Evolutionary conservation across 2,113 vertebrate species (phyloP).

Genomic region (Bufo gargarizans): DNA sequence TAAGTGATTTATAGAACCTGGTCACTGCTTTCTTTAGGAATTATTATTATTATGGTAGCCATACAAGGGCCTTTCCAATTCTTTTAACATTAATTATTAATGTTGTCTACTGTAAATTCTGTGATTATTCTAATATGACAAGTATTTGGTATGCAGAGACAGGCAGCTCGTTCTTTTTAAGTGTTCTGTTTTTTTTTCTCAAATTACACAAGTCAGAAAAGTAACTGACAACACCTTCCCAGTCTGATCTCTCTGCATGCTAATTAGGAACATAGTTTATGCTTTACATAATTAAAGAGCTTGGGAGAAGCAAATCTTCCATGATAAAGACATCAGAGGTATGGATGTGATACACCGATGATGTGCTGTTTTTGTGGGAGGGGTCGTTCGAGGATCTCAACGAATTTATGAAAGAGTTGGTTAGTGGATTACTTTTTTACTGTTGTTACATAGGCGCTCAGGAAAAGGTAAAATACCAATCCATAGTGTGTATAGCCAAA

Average conservation of each 20-base stretch:
- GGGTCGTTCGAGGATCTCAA: no score
- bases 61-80: neutral
- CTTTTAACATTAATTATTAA: conserved; percentile 35
- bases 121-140: neutral
- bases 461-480: no score
- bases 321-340: no score
- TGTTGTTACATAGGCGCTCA: no score
- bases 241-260: neutral
- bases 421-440: no score
- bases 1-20: conserved; percentile 21
- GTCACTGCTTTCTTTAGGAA: conserved; percentile 14
- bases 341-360: no score
- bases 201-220: conserved; percentile 6
- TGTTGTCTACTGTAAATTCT: conserved; percentile 21
- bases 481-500: no score
- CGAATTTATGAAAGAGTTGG: no score
- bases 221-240: neutral
- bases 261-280: conserved; percentile 1
- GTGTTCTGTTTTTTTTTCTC: neutral
- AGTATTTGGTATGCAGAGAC: conserved; percentile 9
- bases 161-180: neutral
- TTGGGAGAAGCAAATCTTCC: no score
- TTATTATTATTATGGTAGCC: conserved; percentile 27
- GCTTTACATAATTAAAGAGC: conserved; percentile 7
- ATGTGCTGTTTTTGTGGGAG: no score